Base-by-base conservation (phyloP, 1,140 invertebrate species). In the Pogonomyrmex californicus region DNA sequence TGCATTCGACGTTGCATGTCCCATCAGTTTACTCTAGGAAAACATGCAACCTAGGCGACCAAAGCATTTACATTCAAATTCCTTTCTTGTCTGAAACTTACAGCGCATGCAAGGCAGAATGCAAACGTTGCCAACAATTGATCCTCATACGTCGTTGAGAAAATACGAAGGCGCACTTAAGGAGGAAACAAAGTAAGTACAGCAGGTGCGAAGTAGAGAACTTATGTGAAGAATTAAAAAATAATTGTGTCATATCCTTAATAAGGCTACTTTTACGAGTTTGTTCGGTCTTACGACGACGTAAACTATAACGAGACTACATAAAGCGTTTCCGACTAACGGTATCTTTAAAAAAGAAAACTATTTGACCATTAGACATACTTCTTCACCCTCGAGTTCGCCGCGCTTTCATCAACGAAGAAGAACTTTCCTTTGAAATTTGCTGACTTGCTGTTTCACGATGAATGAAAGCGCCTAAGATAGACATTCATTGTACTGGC, bases 1-100 rank as follows among this genome's bases (percentile, higher is more conserved):
- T 91, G 89, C 90, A 91, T 91, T 91, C 89, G 90, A 91, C 87
- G 90, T 91, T 91, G 90, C 90, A 91, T 91, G 90, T 87, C 85
- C 85, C 89, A 91, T 91, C 90, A 88, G 90, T 91, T 91, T 91
- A 91, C 89, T 85, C 90, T 91, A 88, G 87, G 89, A 91, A 91
- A 91, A 85, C 90, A 88, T 91, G 90, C 90, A 90, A 91, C 73
- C 87, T 79, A 88, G 73, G 89, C 89, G 87, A 87, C 89, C 87
- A 63, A 85, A 87, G 90, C 85, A 91, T 91, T 91, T 91, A 91
- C 89, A 91, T 91, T 91, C 78, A 90, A 91, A 91, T 91, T 88
- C 83, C 89, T 86, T 88, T 88, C 83, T 81, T 88, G 65, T 36
- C 66, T 38, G 89, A 81, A 85, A 86, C 81, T 87, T 81, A 4